Evolutionary conservation across 2,888 invertebrate genomes (phyloP).

Genomic region (Melanostoma mellinum): DNA sequence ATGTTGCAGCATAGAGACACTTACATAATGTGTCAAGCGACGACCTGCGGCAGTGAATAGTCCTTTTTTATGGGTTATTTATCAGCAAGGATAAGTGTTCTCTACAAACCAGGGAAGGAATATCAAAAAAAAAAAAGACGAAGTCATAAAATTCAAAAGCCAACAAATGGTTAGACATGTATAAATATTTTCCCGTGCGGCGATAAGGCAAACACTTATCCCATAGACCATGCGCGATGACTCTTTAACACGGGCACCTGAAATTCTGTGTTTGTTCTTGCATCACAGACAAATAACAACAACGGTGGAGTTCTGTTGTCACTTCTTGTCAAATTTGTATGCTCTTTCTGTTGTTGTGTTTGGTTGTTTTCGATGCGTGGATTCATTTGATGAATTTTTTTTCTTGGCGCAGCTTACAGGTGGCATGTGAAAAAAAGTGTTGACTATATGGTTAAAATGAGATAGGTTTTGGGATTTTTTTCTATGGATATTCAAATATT

Average conservation of each 20-base stretch:
- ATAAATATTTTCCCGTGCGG: constrained; percentile 41
- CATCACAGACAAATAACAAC: constrained; percentile 41
- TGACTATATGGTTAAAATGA: too few species aligned
- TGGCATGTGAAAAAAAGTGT: constrained; percentile 19
- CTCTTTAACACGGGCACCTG: constrained; percentile 59
- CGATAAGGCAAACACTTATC: constrained; percentile 43
- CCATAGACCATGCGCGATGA: constrained; percentile 37
- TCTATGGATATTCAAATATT: too few species aligned
- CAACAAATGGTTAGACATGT: constrained; percentile 30
- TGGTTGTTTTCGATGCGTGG: constrained; percentile 26
- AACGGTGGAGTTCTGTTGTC: constrained; percentile 29
- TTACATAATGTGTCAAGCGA: constrained; percentile 2
- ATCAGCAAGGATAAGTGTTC: constrained; percentile 55
- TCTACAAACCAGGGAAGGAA: constrained; percentile 9
- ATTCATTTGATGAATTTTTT: constrained; percentile 45
- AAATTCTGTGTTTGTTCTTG: constrained; percentile 41
- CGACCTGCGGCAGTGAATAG: constrained; percentile 48
- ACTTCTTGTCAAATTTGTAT: constrained; percentile 41
- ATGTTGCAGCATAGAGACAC: background rate
- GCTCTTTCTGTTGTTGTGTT: constrained; percentile 23
- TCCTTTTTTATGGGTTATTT: constrained; percentile 46
- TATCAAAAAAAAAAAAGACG: background rate
- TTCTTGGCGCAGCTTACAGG: constrained; percentile 20
- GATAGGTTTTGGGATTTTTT: too few species aligned
- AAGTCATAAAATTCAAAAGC: constrained; percentile 33